Conservation (phyloP, 1,140 invertebrate genomes). For the Elymnias hypermnestra region DNA sequence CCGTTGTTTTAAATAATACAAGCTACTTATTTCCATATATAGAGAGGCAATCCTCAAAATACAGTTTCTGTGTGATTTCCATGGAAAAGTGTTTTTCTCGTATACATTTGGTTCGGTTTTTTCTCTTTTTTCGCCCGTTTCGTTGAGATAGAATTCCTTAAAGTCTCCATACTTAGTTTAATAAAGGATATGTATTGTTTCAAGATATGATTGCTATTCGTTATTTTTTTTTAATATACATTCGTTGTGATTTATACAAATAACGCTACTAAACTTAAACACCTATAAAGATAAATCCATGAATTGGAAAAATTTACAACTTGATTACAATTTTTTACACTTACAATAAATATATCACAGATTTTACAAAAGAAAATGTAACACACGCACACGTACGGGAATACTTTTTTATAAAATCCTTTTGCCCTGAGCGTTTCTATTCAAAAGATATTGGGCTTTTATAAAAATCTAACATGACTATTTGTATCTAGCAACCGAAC, state of each 20-base stretch:
- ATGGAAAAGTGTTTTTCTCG: conserved; percentile 49
- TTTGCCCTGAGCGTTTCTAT: conserved; percentile 32
- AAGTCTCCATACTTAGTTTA: conserved; percentile 27
- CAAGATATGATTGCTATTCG: conserved; percentile 58
- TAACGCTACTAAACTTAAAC: conserved; percentile 14
- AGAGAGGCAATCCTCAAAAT: conserved; percentile 45
- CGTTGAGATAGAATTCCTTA: conserved; percentile 41
- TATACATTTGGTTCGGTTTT: conserved; percentile 55
- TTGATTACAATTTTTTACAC: conserved; percentile 44
- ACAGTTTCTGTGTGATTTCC: conserved; percentile 34
- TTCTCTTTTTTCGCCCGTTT: conserved; percentile 31
- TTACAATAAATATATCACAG: conserved; percentile 76
- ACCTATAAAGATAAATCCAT: conserved; percentile 32
- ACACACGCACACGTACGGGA: conserved; percentile 33
- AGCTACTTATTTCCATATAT: conserved; percentile 55
- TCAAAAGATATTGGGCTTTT: conserved; percentile 24
- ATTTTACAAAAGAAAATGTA: conserved; percentile 59
- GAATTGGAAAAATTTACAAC: conserved; percentile 49
- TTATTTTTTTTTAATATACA: conserved; percentile 22
- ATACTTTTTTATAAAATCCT: conserved; percentile 33
- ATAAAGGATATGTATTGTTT: conserved; percentile 65
- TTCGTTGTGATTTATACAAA: conserved; percentile 20
- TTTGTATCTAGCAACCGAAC: conserved; percentile 50
- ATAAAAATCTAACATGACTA: conserved; percentile 48
- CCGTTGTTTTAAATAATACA: conserved; percentile 59